A percentile compares a stretch with the other conserved stretches of the same genome.
Evolutionary conservation across 2,888 invertebrate genomes (phyloP).

Genomic region (Himalopsyche anomala): DNA sequence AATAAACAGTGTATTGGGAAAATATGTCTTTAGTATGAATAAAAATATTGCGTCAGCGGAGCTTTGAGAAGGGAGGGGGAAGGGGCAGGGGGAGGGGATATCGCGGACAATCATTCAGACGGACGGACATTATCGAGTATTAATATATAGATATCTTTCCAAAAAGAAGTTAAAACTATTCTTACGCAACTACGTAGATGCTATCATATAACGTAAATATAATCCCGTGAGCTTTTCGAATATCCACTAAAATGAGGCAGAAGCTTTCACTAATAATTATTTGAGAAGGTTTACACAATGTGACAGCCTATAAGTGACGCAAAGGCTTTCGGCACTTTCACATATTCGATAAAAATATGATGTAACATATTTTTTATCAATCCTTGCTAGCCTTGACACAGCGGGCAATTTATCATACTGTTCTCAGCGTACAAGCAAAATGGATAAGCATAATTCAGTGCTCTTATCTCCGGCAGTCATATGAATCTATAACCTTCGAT

Average conservation of each 20-base stretch:
- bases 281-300: slow-evolving; percentile 9
- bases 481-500: too few species aligned
- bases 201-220: neutral
- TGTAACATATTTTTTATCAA: neutral
- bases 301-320: slow-evolving; percentile 7
- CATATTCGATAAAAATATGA: slow-evolving; percentile 32
- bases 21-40: too few species aligned
- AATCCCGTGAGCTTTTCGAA: slow-evolving; percentile 15
- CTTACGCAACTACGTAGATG: neutral
- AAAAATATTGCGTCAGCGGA: too few species aligned
- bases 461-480: too few species aligned
- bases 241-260: slow-evolving; percentile 8
- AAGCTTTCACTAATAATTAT: slow-evolving; percentile 13
- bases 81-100: too few species aligned
- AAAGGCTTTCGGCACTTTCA: slow-evolving; percentile 11
- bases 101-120: too few species aligned
- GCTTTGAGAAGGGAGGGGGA: too few species aligned
- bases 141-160: too few species aligned
- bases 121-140: too few species aligned
- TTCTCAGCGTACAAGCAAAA: neutral
- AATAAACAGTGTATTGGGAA: too few species aligned
- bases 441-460: too few species aligned
- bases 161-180: too few species aligned
- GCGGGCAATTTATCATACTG: neutral
- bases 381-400: neutral